Base-by-base conservation (phyloP, 2,888 invertebrate species). In the Exocentrus adspersus region DNA sequence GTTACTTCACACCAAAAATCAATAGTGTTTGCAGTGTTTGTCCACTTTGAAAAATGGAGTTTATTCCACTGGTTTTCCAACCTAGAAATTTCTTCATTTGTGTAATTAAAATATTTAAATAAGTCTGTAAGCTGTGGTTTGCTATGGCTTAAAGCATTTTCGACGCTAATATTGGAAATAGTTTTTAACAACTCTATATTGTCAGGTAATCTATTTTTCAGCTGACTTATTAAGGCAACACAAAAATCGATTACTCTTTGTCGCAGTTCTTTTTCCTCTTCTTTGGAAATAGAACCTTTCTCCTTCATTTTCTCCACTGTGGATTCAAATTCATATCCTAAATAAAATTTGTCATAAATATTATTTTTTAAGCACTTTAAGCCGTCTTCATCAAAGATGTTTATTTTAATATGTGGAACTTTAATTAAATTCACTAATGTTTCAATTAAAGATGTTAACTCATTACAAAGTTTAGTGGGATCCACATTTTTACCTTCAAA, bases 1-100 rank as follows among this genome's bases (percentile, higher is more conserved):
- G 16, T 2, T 32, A 46, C 59, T 62, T 65, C 65, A 32, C 2
- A 43, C 54, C 60, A 64, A 61, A 64, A 64, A 24, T 50, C 19
- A 14, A 10, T 7, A 21, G 54, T 53, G 10, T 10, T 5, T 12
- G 9, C 12, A 41, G 12, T 10, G 4, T 41, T 4, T 41, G 10
- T 5, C 41, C 41, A 41, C n/a, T 9, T 10, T 12, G 12, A 12
- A n/a, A 41, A 41, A 41, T 12, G 4, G 1, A 41, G 12, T 4
- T 10, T 17, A 7, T 4, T n/a, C 19, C 28, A 14, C 21, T 46
- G 46, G 5, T 14, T 9, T 46, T n/a, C 46, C 16, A 57, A 20
- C 21, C 3, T 19, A 4, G 9, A 1, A 41, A 41, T 41, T 28
- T 28, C 28, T 28, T 28, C 9, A 7, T 7, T 9, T 7, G 28